Base-by-base conservation (phyloP, 2,113 vertebrate genomes). In the Hippocampus barbouri region DNA sequence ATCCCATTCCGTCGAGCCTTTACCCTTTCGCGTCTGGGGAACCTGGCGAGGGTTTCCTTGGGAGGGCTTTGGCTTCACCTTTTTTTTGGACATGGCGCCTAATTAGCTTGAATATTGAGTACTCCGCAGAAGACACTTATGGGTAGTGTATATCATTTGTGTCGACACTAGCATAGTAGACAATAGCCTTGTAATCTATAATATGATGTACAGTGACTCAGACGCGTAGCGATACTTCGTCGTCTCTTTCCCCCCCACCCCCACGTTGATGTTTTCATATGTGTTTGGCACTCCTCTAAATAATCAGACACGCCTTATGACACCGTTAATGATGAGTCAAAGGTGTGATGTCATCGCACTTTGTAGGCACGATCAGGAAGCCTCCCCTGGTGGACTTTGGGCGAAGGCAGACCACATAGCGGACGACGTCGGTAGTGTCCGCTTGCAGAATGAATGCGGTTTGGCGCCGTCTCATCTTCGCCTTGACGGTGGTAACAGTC, bases 401-500 rank as follows among this genome's bases (percentile, higher is more conserved):
- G 59, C 7, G 2, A 34, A 61, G 27, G 25, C 23, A 23, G 56
- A 27, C n/a, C 23, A 47, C 54, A 57, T 4, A n/a, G 21, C 12
- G 23, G 54, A 57, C 45, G 34, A 38, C 34, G 34, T 38, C 5
- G 34, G 34, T 0, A 5, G 5, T 34, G 25, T 27, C 27, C 16
- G 57, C 27, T 14, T 70, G 38, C 34, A 60, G 9, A 16, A 15
- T 45, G 47, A 18, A 66, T 20, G 67, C 23, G 60, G 43, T 59
- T 30, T 14, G 5, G 12, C 5, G 20, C 38, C 7, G 5, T 47
- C 63, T 87, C 74, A 88, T 75, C 84, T 93, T 77, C 89, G 92
- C 38, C 62, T 86, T n/a, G 80, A 79, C 21, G 88, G 73, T 1
- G 87, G 77, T 38, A 77, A 69, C 76, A 87, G 89, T 57, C 93